Percentiles rank a stretch among this genome's conserved stretches.
These are phyloP conservation scores for Harmothoe impar DNA, from an alignment of 2,888 invertebrate genomes.

Conservation along the genomic window DNA sequence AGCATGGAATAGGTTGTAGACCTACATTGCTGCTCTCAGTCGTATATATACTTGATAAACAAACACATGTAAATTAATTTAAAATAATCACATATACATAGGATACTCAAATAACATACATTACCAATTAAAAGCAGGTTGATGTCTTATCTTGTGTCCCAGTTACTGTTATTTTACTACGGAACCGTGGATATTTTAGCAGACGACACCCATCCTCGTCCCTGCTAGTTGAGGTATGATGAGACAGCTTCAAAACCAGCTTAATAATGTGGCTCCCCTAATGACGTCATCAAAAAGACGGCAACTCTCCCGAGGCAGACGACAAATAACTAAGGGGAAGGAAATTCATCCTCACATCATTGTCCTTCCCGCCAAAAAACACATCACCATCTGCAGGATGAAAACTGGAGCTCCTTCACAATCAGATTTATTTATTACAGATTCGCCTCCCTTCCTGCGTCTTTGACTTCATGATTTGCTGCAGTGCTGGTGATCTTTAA, in stretches of 20 bases:
- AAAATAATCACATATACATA: no score
- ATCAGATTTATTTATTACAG: not conserved
- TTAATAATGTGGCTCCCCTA: constrained; percentile 14
- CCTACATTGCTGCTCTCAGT: no score
- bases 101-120: no score
- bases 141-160: no score
- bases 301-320: not conserved
- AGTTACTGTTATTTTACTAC: no score
- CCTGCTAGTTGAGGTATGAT: not conserved
- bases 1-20: no score
- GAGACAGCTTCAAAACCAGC: not conserved
- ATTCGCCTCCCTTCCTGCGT: not conserved
- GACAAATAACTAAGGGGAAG: constrained; percentile 10
- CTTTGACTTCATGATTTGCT: not conserved
- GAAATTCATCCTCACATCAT: constrained; percentile 20
- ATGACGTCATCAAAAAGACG: not conserved
- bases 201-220: no score
- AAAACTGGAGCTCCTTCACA: not conserved
- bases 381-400: constrained; percentile 1
- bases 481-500: not conserved
- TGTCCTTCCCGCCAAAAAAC: constrained; percentile 2
- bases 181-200: no score
- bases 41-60: no score
- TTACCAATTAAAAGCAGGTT: no score
- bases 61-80: no score